Evolutionary conservation across 2,888 invertebrate species (phyloP).

Genomic region (Caenorhabditis sp.): DNA sequence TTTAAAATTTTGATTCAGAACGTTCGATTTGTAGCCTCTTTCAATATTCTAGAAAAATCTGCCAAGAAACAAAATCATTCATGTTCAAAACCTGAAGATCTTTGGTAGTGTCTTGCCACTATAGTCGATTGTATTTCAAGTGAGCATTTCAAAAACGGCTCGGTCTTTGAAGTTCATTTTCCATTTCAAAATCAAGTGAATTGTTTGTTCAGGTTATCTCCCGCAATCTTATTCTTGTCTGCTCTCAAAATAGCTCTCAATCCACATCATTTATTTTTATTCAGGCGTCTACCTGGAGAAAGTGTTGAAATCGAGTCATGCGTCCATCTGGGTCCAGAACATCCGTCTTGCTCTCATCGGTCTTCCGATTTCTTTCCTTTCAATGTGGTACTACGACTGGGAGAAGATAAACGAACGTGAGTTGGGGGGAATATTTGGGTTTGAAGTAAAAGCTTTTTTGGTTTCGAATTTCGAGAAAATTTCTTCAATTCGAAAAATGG

Average conservation of each 20-base stretch:
- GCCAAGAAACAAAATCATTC: no score
- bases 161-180: conserved; percentile 12
- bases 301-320: conserved; percentile 90
- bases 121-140: no score
- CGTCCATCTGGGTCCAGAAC: conserved; percentile 95
- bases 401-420: conserved; percentile 77
- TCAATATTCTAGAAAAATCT: no score
- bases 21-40: no score
- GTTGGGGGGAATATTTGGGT: conserved; percentile 20
- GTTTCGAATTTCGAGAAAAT: conserved; percentile 26
- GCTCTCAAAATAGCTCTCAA: conserved; percentile 6
- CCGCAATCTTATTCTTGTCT: conserved; percentile 9
- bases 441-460: conserved; percentile 10
- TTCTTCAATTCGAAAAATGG: conserved; percentile 10
- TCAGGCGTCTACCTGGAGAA: conserved; percentile 96
- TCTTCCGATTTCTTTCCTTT: conserved; percentile 90
- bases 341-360: conserved; percentile 95
- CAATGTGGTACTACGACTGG: conserved; percentile 81
- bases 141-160: background rate
- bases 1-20: no score
- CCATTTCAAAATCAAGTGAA: conserved; percentile 23
- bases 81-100: no score
- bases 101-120: no score
- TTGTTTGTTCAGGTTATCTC: conserved; percentile 28
- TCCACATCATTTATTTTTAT: conserved; percentile 12